Conservation (phyloP, 2,797 vertebrate species). For the Leptatherina wallacei region DNA sequence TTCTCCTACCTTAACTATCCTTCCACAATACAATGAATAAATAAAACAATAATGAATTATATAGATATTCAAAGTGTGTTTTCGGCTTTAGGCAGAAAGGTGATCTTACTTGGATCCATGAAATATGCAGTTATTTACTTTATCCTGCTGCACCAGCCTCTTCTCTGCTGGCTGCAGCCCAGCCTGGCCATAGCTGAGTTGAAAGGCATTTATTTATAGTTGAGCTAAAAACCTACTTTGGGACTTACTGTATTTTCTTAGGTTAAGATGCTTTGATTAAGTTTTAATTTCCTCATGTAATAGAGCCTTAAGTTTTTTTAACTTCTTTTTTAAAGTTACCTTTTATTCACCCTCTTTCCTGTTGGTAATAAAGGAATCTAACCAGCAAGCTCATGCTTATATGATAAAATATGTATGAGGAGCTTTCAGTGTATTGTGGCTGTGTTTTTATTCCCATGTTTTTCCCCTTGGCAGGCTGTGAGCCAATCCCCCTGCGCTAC, state of each 20-base stretch:
- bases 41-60: slow-evolving; percentile 20
- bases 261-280: slow-evolving; percentile 37
- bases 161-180: slow-evolving; percentile 65
- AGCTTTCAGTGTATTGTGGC: slow-evolving; percentile 12
- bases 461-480: slow-evolving; percentile 84
- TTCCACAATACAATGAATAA: slow-evolving; percentile 21
- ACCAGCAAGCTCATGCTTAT: slow-evolving; percentile 4
- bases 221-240: slow-evolving; percentile 89
- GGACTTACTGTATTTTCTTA: slow-evolving; percentile 75
- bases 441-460: slow-evolving; percentile 18
- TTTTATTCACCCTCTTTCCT: slow-evolving; percentile 6
- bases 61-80: slow-evolving; percentile 29
- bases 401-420: slow-evolving; percentile 20
- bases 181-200: slow-evolving; percentile 69
- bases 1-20: slow-evolving; percentile 11
- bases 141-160: slow-evolving; percentile 68
- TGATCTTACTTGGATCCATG: slow-evolving; percentile 38
- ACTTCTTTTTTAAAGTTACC: not conserved
- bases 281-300: slow-evolving; percentile 38
- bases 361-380: not conserved
- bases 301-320: not conserved
- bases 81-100: slow-evolving; percentile 24
- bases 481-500: slow-evolving; percentile 90
- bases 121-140: slow-evolving; percentile 61
- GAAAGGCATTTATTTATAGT: slow-evolving; percentile 85